A percentile compares a stretch with the other conserved stretches of the same genome.
phyloP scores from a whole-genome alignment of 2,113 vertebrate genomes.

The Bujurquina vittata region DNA sequence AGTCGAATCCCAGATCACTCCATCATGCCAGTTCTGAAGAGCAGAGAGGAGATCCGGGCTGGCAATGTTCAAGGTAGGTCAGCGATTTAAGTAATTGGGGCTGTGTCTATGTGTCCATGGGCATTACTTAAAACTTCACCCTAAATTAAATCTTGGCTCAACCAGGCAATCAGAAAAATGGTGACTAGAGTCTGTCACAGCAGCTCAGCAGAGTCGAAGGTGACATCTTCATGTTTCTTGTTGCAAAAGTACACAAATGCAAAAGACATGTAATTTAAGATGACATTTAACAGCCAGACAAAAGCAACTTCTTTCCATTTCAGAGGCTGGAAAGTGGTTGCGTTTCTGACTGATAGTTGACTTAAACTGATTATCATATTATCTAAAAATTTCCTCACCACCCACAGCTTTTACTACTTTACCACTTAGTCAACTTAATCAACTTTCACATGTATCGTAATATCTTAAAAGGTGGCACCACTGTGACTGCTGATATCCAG shows the following conservation, averaged over 20 bases:
- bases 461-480: background rate
- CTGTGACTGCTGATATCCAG: background rate
- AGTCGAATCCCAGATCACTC: conserved; percentile 79
- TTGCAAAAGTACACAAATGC: background rate
- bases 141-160: background rate
- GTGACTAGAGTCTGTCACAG: background rate
- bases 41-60: conserved; percentile 81
- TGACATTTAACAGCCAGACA: background rate
- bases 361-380: background rate
- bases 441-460: background rate
- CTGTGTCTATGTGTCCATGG: background rate
- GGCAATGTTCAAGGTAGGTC: conserved; percentile 86
- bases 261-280: background rate
- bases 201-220: background rate
- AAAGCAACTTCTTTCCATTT: background rate
- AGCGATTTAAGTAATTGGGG: background rate
- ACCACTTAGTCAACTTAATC: background rate
- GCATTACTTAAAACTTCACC: background rate
- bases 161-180: background rate
- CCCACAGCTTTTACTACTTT: background rate
- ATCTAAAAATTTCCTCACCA: background rate
- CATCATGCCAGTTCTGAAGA: conserved; percentile 87
- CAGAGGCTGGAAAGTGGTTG: background rate
- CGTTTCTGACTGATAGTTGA: background rate
- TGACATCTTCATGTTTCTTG: background rate